Conservation (phyloP, 2,797 vertebrate species). For the Todus mexicanus region DNA sequence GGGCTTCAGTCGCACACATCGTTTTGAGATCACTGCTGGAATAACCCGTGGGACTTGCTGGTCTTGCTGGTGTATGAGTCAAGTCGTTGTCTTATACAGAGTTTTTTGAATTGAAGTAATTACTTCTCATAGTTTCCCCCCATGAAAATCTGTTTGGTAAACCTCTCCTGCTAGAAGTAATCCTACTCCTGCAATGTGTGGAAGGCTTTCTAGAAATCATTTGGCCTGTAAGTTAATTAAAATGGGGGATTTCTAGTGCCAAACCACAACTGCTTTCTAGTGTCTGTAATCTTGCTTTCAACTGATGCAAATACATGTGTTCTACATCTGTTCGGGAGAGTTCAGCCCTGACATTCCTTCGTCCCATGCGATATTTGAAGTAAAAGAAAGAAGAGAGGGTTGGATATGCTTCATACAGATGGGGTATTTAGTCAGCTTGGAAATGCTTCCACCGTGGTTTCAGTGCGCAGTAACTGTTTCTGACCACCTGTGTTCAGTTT, state of each 20-base stretch:
- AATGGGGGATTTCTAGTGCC: conserved; percentile 49
- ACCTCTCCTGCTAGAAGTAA: not conserved
- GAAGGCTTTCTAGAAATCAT: conserved; percentile 41
- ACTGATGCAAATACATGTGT: conserved; percentile 66
- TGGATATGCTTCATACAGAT: conserved; percentile 64
- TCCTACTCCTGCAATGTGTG: not conserved
- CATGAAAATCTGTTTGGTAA: not conserved
- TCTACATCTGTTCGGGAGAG: conserved; percentile 67
- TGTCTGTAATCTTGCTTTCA: conserved; percentile 62
- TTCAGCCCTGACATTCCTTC: conserved; percentile 68
- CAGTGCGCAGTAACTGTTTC: not conserved
- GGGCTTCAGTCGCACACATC: not conserved
- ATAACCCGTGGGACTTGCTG: not conserved
- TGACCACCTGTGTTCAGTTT: conserved; percentile 48
- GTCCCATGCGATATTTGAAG: conserved; percentile 66
- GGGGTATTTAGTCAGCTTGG: conserved; percentile 59
- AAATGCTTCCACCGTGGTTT: conserved; percentile 34
- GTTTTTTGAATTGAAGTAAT: not conserved
- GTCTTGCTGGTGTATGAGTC: rapidly evolving
- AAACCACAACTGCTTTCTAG: conserved; percentile 63
- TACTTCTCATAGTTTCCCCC: not conserved
- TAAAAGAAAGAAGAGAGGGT: conserved; percentile 40
- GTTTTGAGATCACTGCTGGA: not conserved
- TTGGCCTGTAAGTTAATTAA: conserved; percentile 42
- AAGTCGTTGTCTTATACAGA: not conserved